Percentiles rank a stretch among this genome's conserved stretches.
phyloP scores from a whole-genome alignment of 2,888 invertebrate genomes.

The Amitus sp. region DNA sequence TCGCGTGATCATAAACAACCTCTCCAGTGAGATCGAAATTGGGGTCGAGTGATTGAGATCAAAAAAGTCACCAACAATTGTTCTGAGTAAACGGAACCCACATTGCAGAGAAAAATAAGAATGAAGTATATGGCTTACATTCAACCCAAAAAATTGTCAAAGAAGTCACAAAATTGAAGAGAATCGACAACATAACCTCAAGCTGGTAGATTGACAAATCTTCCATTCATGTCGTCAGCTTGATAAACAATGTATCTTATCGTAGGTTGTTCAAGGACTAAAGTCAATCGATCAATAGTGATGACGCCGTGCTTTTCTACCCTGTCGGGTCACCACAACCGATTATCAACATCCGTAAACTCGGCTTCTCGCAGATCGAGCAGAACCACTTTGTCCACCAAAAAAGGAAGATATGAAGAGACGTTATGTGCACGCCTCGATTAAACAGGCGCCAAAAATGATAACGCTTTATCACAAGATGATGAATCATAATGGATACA shows the following conservation, averaged over 20 bases:
- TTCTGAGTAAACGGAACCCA: too few relatives aligned
- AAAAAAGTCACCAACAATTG: too few relatives aligned
- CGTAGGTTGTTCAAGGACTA: constrained; percentile 18
- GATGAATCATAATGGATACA: constrained; percentile 16
- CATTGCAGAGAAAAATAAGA: too few relatives aligned
- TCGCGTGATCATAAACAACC: constrained; percentile 39
- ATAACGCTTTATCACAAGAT: neutral
- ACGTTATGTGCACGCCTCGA: constrained; percentile 15
- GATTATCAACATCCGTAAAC: constrained; percentile 33
- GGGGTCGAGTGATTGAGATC: constrained; percentile 28
- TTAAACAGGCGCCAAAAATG: constrained; percentile 1
- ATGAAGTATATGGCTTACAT: too few relatives aligned
- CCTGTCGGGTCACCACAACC: constrained; percentile 36
- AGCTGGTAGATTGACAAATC: too few relatives aligned
- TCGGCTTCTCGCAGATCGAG: constrained; percentile 24
- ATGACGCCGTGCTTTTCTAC: constrained; percentile 30
- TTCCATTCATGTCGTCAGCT: constrained; percentile 9
- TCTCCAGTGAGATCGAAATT: constrained; percentile 40
- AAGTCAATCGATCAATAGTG: constrained; percentile 32
- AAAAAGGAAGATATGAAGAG: constrained; percentile 16
- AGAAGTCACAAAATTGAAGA: too few relatives aligned
- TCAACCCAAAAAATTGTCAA: too few relatives aligned
- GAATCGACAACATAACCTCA: too few relatives aligned
- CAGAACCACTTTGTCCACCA: constrained; percentile 21
- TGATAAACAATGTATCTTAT: constrained; percentile 23